These are phyloP conservation scores for Zaprionus africanus DNA, from an alignment of 1,140 invertebrate genomes.

Conservation along the genomic window DNA sequence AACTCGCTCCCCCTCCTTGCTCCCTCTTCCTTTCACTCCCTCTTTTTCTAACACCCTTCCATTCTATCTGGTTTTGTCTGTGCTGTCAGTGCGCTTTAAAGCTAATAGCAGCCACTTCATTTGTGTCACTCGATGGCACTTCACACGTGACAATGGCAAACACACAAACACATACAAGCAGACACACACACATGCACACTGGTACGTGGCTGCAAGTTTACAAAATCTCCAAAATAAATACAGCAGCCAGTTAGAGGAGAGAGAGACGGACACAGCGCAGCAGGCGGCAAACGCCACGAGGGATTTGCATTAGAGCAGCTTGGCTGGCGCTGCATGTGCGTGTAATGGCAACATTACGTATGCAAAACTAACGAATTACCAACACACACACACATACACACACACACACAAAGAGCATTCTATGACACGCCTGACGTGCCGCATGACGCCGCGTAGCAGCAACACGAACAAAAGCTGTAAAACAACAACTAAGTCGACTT, in stretches of 20 bases:
- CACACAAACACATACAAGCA: slow-evolving; percentile 49
- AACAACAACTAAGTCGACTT: not conserved
- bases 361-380: slow-evolving; percentile 57
- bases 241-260: slow-evolving; percentile 13
- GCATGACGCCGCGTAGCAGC: not conserved
- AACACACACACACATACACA: slow-evolving; percentile 7
- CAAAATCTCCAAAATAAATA: slow-evolving; percentile 77
- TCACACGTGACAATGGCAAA: slow-evolving; percentile 78
- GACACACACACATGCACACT: slow-evolving; percentile 33
- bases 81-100: slow-evolving; percentile 60
- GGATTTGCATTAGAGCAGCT: slow-evolving; percentile 71
- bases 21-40: slow-evolving; percentile 1
- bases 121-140: slow-evolving; percentile 79
- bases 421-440: not conserved
- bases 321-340: slow-evolving; percentile 17
- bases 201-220: slow-evolving; percentile 51
- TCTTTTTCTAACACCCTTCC: not conserved
- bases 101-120: slow-evolving; percentile 81
- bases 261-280: slow-evolving; percentile 5
- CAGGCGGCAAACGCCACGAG: slow-evolving; percentile 41
- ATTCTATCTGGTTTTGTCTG: slow-evolving; percentile 24
- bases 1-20: slow-evolving; percentile 1
- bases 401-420: slow-evolving; percentile 3
- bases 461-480: not conserved
- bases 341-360: slow-evolving; percentile 53